phyloP scores from a whole-genome alignment of 2,113 vertebrate species.

The Potamarius usumacintae region DNA sequence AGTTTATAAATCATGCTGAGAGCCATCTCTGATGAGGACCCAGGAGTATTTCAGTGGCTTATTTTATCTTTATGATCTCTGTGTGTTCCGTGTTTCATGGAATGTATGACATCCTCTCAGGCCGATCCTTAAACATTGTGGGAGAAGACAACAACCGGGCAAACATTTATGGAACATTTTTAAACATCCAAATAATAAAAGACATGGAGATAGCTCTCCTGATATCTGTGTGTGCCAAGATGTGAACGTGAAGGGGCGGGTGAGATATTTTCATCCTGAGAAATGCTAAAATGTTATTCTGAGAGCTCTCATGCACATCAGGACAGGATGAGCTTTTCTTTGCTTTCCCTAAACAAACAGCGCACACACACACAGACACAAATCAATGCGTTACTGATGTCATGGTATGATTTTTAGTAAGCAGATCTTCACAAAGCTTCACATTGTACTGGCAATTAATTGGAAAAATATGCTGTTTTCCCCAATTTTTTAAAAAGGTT shows the following conservation, averaged over 20 bases:
- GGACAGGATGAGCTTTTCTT: conserved; percentile 18
- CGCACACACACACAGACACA: not conserved
- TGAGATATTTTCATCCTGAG: conserved; percentile 51
- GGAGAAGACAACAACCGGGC: conserved; percentile 36
- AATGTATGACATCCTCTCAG: conserved; percentile 36
- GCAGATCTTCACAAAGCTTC: not conserved
- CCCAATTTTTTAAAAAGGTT: not conserved
- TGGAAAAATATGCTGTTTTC: not conserved
- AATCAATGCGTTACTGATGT: not conserved
- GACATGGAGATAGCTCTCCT: conserved; percentile 31
- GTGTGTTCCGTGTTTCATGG: conserved; percentile 26
- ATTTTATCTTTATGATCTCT: conserved; percentile 32
- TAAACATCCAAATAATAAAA: conserved; percentile 34
- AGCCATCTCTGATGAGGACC: conserved; percentile 20
- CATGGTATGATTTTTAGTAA: not conserved
- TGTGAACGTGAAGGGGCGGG: conserved; percentile 27
- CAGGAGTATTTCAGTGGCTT: conserved; percentile 8
- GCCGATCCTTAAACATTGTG: conserved; percentile 40
- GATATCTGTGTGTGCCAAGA: conserved; percentile 45
- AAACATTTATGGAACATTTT: conserved; percentile 43
- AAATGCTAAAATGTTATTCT: conserved; percentile 40
- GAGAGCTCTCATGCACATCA: conserved; percentile 35
- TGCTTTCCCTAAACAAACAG: not conserved
- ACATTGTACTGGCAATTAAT: not conserved
- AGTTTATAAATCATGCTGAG: conserved; percentile 27